phyloP scores from a whole-genome alignment of 1,140 invertebrate genomes.

The Trinorchestia longiramus region DNA sequence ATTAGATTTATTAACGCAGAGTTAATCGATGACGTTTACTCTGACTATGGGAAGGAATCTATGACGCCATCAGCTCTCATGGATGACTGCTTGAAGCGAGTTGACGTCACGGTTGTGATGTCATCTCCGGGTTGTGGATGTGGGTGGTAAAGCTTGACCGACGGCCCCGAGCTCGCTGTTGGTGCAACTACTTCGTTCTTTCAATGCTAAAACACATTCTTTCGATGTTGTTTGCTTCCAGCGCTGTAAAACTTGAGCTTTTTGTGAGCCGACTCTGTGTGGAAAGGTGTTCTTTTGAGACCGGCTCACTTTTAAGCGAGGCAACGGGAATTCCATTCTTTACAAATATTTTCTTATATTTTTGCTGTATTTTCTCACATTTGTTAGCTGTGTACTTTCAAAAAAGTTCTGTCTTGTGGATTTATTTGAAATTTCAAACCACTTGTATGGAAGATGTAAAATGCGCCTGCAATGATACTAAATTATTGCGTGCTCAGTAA shows the following conservation, averaged over 20 bases:
- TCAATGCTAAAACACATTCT: background rate
- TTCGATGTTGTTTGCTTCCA: background rate
- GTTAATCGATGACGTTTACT: background rate
- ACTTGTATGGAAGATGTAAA: background rate
- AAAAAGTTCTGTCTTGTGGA: background rate
- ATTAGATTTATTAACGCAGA: background rate
- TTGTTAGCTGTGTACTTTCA: background rate
- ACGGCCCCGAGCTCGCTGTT: background rate
- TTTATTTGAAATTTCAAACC: background rate
- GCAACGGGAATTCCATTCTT: background rate
- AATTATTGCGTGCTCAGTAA: background rate
- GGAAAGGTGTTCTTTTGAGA: too few species aligned
- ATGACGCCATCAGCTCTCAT: background rate
- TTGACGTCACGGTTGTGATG: background rate
- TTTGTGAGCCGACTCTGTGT: background rate
- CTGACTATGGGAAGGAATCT: background rate
- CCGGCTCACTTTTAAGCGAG: too few species aligned
- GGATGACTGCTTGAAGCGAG: background rate
- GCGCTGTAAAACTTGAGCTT: background rate
- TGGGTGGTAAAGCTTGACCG: slow-evolving; percentile 3
- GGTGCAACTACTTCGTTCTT: background rate
- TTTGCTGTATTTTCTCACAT: background rate
- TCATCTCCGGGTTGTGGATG: background rate
- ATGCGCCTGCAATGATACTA: background rate
- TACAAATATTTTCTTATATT: background rate